phyloP scores from a whole-genome alignment of 2,113 vertebrate species.

The Ancistrus triradiatus region DNA sequence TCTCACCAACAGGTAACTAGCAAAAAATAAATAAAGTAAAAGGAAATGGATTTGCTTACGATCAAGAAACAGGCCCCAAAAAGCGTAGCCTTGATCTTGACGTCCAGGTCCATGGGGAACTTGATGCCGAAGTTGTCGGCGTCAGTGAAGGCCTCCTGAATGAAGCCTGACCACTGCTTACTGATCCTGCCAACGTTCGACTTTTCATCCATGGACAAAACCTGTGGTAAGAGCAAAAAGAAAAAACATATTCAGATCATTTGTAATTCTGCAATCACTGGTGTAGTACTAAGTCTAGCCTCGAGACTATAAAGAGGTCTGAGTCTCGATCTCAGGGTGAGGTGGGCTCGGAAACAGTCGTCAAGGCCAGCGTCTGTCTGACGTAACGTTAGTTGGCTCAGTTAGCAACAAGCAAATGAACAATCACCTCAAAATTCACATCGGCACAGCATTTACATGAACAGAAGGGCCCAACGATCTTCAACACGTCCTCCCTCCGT shows the following conservation, averaged over 20 bases:
- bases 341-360: too few relatives aligned
- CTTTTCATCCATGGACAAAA: constrained; percentile 49
- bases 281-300: too few relatives aligned
- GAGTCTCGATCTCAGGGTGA: too few relatives aligned
- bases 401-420: not conserved
- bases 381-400: not conserved
- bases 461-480: constrained; percentile 69
- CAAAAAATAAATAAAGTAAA: not conserved
- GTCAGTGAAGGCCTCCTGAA: constrained; percentile 51
- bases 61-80: constrained; percentile 71
- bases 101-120: constrained; percentile 66
- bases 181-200: constrained; percentile 54
- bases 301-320: too few relatives aligned
- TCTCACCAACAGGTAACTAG: not conserved
- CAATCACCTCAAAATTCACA: constrained; percentile 73
- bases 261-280: too few relatives aligned
- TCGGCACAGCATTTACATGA: constrained; percentile 69
- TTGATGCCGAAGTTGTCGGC: constrained; percentile 66
- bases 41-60: constrained; percentile 49
- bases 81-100: constrained; percentile 69
- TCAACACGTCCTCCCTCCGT: constrained; percentile 63
- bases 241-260: too few relatives aligned
- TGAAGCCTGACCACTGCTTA: constrained; percentile 57
- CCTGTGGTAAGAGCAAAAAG: constrained; percentile 34
- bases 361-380: too few relatives aligned